phyloP scores from a whole-genome alignment of 35 echinoderm and acorn worm species.

The Apostichopus parvimensis region DNA sequence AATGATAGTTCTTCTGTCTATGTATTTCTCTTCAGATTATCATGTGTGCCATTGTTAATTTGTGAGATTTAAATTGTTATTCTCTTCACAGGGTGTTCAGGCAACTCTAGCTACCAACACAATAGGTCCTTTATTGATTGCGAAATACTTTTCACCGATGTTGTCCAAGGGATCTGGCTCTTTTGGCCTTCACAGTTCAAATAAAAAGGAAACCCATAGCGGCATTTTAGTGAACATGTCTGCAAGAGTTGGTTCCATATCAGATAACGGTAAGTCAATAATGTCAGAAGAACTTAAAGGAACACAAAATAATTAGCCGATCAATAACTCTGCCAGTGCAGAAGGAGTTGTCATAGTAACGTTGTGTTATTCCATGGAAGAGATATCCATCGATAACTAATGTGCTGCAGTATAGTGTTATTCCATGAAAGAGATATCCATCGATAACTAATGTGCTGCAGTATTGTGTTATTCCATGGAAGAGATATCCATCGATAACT shows the following conservation, averaged over 20 bases:
- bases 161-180: constrained; percentile 73
- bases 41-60: too few relatives aligned
- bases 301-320: too few relatives aligned
- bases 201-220: constrained; percentile 45
- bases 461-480: too few relatives aligned
- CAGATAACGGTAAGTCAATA: constrained; percentile 71
- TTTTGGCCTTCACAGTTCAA: constrained; percentile 56
- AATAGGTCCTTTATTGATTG: constrained; percentile 79
- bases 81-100: constrained; percentile 55
- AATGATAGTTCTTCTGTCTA: too few relatives aligned
- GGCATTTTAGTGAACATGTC: constrained; percentile 88
- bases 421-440: too few relatives aligned
- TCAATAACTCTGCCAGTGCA: background rate
- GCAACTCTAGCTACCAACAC: constrained; percentile 76
- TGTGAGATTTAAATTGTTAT: too few relatives aligned
- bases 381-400: too few relatives aligned
- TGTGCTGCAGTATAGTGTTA: too few relatives aligned
- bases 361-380: background rate
- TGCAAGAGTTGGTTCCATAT: constrained; percentile 86
- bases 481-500: too few relatives aligned
- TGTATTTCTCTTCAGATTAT: too few relatives aligned
- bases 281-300: background rate
- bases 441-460: too few relatives aligned
- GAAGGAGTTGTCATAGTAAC: background rate
- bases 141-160: constrained; percentile 74